A percentile compares a stretch with the other conserved stretches of the same genome.
Evolutionary conservation across 2,113 vertebrate genomes (phyloP).

Genomic region (Rhipidura dahli): DNA sequence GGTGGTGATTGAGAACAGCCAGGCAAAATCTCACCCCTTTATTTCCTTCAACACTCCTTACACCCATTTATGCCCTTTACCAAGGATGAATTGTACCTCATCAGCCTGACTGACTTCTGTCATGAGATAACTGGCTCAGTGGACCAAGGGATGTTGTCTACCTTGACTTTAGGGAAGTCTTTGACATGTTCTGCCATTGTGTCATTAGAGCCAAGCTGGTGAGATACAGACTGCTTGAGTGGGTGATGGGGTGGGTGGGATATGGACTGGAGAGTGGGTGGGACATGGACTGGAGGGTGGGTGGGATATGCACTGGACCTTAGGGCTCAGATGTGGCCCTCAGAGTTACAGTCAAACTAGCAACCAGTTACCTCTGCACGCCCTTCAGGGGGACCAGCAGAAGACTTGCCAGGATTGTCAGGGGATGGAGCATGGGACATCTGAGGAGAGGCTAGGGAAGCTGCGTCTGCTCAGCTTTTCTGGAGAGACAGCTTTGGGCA

Average conservation of each 20-base stretch:
- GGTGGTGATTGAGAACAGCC: neutral
- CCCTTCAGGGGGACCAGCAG: neutral
- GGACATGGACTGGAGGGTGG: neutral
- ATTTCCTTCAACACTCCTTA: neutral
- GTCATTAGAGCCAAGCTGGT: neutral
- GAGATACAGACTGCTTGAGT: neutral
- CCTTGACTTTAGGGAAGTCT: neutral
- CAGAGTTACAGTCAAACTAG: neutral
- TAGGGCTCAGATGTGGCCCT: neutral
- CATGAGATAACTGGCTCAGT: neutral
- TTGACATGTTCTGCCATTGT: neutral
- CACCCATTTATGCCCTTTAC: neutral
- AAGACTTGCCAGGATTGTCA: neutral
- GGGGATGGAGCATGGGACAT: neutral
- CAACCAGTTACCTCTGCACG: neutral
- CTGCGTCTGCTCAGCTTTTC: neutral
- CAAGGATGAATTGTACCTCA: neutral
- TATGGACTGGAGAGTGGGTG: neutral
- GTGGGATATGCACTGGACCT: neutral
- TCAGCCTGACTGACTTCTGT: neutral
- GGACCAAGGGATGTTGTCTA: neutral
- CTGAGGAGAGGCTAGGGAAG: neutral
- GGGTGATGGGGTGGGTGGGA: neutral
- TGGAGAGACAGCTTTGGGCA: neutral
- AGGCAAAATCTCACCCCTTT: neutral